Base-by-base conservation (phyloP, 2,888 invertebrate species). In the Pycnomerus fuliginosus region DNA sequence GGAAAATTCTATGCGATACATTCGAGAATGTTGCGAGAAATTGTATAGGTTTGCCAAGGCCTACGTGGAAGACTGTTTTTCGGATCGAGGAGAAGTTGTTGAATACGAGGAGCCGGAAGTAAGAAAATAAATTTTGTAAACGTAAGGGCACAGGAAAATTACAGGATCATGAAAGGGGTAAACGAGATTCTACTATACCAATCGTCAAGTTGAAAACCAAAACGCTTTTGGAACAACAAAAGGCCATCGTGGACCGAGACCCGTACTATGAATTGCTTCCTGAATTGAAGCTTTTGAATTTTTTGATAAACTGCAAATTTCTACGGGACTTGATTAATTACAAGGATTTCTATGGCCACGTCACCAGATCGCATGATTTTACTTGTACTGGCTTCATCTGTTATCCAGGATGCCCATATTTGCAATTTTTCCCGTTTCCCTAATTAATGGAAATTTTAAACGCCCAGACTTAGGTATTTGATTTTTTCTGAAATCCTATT, bases 1-100 rank as follows among this genome's bases (percentile, higher is more conserved):
- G 16, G 46, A 50, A 23, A 44, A 43, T 13, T 42, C 55, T 1
- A 50, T 52, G 20, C 34, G 55, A 15, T 38, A 45, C 23, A 39
- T 59, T 5, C 56, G 52, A 33, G 37, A 47, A 11, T 38, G 38
- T 25, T 38, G 30, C n/a, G 29, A 33, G 11, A 38, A 36, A 16
- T 7, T 46, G 13, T 44, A 39, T 30, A 24, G 16, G 2, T 44
- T 44, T 13, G 39, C 44, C 1, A 34, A 32, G 22, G 34, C 30
- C 1, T 34, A 34, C 22, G 25, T 38, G 3, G 8, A 29, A 5
- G 15, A 13, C 14, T 13, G 10, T 10, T 4, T 4, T 10, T 4
- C 8, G 10, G 10, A 4, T 10, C 11, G 4, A 4, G 11, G 27
- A 27, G 12, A 28, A 28, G 10, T 28, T 11, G 2, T 8, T 8